Conservation (phyloP, 2,888 invertebrate species). For the Macrosiphum euphorbiae region DNA sequence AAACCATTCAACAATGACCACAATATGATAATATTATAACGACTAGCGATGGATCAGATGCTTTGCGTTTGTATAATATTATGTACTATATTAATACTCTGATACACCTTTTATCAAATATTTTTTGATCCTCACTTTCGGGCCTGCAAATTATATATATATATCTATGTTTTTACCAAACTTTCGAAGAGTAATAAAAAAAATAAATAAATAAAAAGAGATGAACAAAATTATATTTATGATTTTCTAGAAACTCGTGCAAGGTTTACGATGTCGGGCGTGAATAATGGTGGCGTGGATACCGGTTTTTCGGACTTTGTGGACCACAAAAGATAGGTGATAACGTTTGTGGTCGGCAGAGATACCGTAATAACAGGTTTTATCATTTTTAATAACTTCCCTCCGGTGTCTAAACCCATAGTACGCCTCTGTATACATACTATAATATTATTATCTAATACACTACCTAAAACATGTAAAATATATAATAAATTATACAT, state of each 20-base stretch:
- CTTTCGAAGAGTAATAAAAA: background rate
- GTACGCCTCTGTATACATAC: slow-evolving; percentile 9
- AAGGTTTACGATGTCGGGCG: slow-evolving; percentile 54
- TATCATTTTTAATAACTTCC: slow-evolving; percentile 63
- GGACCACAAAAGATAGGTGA: slow-evolving; percentile 63
- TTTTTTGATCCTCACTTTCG: background rate
- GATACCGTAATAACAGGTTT: slow-evolving; percentile 59
- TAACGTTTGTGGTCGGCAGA: slow-evolving; percentile 49
- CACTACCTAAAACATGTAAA: slow-evolving; percentile 24
- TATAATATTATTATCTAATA: slow-evolving; percentile 41
- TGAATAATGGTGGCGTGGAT: slow-evolving; percentile 53
- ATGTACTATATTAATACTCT: background rate
- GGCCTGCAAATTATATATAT: background rate
- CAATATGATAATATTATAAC: background rate
- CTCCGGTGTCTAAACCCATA: slow-evolving; percentile 45
- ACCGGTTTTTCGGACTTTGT: slow-evolving; percentile 62
- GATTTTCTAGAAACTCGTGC: slow-evolving; percentile 51
- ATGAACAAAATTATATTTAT: background rate
- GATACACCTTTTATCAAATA: background rate
- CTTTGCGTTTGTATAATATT: background rate
- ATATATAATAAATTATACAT: background rate
- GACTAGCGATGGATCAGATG: background rate
- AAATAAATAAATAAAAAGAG: background rate
- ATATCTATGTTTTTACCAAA: background rate
- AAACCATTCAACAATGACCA: background rate